Conservation (phyloP, 2,888 invertebrate species). For the Xanthia icteritia region DNA sequence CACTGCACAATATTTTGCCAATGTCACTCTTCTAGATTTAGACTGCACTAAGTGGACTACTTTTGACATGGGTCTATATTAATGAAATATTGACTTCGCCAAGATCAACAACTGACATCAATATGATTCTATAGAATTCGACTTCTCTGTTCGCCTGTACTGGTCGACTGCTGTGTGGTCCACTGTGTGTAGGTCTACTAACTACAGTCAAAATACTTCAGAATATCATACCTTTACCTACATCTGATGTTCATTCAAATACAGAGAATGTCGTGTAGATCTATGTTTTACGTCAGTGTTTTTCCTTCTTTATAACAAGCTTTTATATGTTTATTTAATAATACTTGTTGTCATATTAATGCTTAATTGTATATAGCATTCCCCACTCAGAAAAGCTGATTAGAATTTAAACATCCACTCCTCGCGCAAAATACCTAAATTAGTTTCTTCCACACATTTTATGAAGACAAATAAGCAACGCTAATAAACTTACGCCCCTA, state of each 20-base stretch:
- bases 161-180: not conserved
- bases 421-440: not conserved
- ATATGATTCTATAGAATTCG: not conserved
- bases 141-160: not conserved
- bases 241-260: not conserved
- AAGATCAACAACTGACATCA: not conserved
- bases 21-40: not conserved
- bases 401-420: conserved; percentile 1
- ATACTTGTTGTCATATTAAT: conserved; percentile 9
- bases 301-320: not conserved
- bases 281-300: not conserved
- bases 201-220: not conserved
- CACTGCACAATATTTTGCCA: not conserved
- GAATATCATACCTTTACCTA: not conserved
- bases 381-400: not conserved
- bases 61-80: not conserved
- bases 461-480: conserved; percentile 13
- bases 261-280: not conserved
- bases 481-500: conserved; percentile 19
- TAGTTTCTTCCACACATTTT: not conserved
- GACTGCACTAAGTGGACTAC: not conserved
- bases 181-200: not conserved
- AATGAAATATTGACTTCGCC: not conserved
- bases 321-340: conserved; percentile 15
- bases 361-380: not conserved